A percentile compares a stretch with the other conserved stretches of the same genome.
Evolutionary conservation across 2,797 vertebrate genomes (phyloP).

Genomic region (Peromyscus eremicus): DNA sequence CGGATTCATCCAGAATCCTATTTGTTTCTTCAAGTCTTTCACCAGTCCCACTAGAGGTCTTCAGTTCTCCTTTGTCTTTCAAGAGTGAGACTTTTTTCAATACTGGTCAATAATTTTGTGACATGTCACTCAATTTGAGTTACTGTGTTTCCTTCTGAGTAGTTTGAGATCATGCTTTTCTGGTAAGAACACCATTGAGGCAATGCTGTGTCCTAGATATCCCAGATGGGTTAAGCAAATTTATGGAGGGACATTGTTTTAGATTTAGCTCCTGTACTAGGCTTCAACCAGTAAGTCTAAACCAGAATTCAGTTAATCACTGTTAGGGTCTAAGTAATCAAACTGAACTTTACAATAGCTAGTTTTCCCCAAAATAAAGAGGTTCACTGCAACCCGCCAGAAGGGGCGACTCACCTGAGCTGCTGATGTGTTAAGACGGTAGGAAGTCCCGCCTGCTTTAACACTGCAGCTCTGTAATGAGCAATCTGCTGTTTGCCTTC

Average conservation of each 20-base stretch:
- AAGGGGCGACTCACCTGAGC: background rate
- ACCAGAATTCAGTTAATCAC: background rate
- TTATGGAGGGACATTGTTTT: background rate
- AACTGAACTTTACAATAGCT: background rate
- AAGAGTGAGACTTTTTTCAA: background rate
- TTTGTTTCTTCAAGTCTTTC: background rate
- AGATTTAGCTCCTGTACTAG: background rate
- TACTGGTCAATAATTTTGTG: background rate
- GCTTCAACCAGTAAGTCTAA: background rate
- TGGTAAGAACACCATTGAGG: constrained; percentile 7
- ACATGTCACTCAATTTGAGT: background rate
- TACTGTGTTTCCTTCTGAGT: background rate
- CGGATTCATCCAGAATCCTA: constrained; percentile 17
- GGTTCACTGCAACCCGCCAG: no score
- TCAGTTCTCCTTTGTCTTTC: constrained; percentile 11
- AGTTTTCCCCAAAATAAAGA: background rate
- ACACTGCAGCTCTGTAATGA: background rate
- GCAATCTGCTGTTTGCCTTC: background rate
- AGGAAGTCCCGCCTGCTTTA: background rate
- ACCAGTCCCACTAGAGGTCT: background rate
- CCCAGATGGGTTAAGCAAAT: background rate
- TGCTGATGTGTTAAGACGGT: background rate
- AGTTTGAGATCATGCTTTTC: constrained; percentile 9
- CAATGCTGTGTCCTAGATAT: background rate
- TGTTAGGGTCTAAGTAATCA: background rate